Evolutionary conservation across 1,140 invertebrate species (phyloP).

Genomic region (Leptopilina boulardi): DNA sequence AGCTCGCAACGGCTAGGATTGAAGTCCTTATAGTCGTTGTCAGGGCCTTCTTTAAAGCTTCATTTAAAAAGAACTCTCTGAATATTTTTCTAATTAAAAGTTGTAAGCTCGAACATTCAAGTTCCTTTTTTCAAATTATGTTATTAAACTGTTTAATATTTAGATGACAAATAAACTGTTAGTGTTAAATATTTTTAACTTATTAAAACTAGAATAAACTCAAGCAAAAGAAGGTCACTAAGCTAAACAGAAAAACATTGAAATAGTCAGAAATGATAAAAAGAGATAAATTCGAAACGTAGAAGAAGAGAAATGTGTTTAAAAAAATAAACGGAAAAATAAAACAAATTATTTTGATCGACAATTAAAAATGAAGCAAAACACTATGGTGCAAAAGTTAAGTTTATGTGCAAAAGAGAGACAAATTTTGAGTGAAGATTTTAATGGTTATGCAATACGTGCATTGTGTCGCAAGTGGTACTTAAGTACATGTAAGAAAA

Average conservation of each 20-base stretch:
- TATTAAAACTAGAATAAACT: neutral
- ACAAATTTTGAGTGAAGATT: neutral
- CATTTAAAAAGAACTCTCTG: neutral
- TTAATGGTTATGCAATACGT: neutral
- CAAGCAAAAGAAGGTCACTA: no score
- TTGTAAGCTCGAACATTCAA: neutral
- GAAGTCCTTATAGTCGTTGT: slow-evolving; percentile 39
- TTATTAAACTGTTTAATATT: neutral
- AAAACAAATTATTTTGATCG: neutral
- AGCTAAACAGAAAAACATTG: neutral
- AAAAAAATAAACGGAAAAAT: neutral
- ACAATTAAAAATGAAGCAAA: neutral
- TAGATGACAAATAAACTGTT: slow-evolving; percentile 11
- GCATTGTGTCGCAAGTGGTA: neutral
- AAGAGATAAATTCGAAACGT: neutral
- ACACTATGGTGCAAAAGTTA: neutral
- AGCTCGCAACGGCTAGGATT: neutral
- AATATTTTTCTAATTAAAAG: neutral
- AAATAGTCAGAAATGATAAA: neutral
- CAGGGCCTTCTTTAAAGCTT: slow-evolving; percentile 5
- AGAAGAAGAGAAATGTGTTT: neutral
- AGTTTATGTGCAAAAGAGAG: neutral
- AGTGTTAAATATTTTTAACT: neutral
- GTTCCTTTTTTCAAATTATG: slow-evolving; percentile 2
- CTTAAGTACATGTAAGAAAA: neutral